A percentile compares a stretch with the other conserved stretches of the same genome.
These are phyloP conservation scores for Ips nitidus DNA, from an alignment of 1,140 invertebrate genomes.

Conservation along the genomic window DNA sequence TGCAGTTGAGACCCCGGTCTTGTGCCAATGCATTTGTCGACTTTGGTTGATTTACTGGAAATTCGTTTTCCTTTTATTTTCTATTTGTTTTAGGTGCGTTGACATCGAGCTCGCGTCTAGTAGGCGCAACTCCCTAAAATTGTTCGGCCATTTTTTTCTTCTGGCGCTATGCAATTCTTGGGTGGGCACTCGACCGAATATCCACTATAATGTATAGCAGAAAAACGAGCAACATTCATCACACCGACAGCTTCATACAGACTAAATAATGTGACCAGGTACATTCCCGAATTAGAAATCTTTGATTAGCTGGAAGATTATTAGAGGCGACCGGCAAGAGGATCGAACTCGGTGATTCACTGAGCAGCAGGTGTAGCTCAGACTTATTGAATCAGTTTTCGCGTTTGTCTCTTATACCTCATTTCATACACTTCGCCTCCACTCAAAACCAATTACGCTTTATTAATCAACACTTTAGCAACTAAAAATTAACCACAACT, in stretches of 20 bases:
- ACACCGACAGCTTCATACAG: conserved; percentile 25
- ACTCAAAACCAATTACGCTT: too few relatives aligned
- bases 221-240: conserved; percentile 11
- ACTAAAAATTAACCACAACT: too few relatives aligned
- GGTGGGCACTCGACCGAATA: too few relatives aligned
- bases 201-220: too few relatives aligned
- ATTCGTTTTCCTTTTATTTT: conserved; percentile 23
- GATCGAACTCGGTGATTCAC: conserved; percentile 28
- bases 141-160: too few relatives aligned
- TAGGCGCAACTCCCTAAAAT: too few relatives aligned
- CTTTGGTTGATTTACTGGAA: conserved; percentile 32
- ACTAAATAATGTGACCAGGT: conserved; percentile 25
- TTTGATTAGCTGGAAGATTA: conserved; percentile 34
- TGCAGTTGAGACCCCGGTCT: conserved; percentile 17
- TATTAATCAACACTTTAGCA: too few relatives aligned
- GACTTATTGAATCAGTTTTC: conserved; percentile 29
- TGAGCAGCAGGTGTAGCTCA: conserved; percentile 29
- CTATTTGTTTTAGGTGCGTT: conserved; percentile 16
- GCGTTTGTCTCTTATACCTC: neutral
- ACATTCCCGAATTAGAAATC: conserved; percentile 32
- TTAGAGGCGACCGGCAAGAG: conserved; percentile 22
- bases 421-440: too few relatives aligned
- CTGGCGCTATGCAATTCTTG: too few relatives aligned
- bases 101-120: conserved; percentile 5
- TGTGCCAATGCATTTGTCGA: conserved; percentile 32